Evolutionary conservation across 2,888 invertebrate species (phyloP), one percentile per base, ranked within the genome.

Genomic region (Stenurella melanura): DNA sequence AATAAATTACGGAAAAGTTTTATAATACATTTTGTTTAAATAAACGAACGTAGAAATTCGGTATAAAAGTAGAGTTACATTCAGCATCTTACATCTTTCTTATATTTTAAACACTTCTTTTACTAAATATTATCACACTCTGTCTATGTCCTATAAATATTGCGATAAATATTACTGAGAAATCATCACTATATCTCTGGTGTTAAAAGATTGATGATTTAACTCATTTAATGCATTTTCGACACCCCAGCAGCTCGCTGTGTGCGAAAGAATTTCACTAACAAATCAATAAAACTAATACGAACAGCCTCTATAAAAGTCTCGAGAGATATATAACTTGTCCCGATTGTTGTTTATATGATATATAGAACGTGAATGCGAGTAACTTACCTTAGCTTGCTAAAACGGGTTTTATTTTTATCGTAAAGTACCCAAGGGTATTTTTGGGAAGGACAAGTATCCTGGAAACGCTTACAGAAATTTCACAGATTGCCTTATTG

Each of bases 321-420:
- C 67, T 26, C 67, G 17, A 11, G 69, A 19, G 56, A 69, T 69
- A 69, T 56, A 34, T 58, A 58, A 38, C 64, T 64, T 42, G 64
- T 42, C 64, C 42, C 69, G 57, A 57, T 54, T 69, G 69, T 69
- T 58, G 69, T 69, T 69, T 69, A 34, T 69, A 69, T 69, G 69
- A 69, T 57, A 69, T 69, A 69, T 69, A 69, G 56, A 57, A 58
- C 54, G 26, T 9, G 72, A 54, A 63, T 19, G 68, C 19, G 58
- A 69, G 34, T 69, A 63, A 64, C 50, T 50, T 50, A 50, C 50
- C 50, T 72, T 64, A 72, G 26, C 61, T 61, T 61, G 63, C 71
- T 71, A 60, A 60, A 71, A 63, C 60, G 4, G 61, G 66, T 21
- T 66, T 66, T 50, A 66, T 66, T 66, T 66, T 38, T 66, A 54